A percentile compares a stretch with the other conserved stretches of the same genome.
Evolutionary conservation across 2,888 invertebrate species (phyloP).

Genomic region (Notodonta ziczac): DNA sequence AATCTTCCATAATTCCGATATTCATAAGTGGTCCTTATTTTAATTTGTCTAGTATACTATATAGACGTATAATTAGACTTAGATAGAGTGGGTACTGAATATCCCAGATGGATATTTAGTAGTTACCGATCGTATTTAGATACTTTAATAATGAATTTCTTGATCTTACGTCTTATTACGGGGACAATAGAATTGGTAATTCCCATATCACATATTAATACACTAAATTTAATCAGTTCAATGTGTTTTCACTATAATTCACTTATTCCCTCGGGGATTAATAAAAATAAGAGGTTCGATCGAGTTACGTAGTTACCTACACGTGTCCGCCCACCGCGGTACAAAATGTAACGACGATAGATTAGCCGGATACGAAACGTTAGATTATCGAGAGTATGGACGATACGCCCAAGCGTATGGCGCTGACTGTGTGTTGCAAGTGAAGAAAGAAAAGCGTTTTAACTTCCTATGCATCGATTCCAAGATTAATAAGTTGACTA

Average conservation of each 20-base stretch:
- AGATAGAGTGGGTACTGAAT: too few relatives aligned
- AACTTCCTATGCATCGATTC: not conserved
- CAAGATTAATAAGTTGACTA: too few relatives aligned
- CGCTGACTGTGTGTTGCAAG: constrained; percentile 34
- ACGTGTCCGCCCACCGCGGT: constrained; percentile 61
- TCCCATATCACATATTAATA: not conserved
- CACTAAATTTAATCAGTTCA: constrained; percentile 4
- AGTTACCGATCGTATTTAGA: too few relatives aligned
- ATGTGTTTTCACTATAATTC: constrained; percentile 9
- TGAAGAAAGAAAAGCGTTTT: not conserved
- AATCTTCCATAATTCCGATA: too few relatives aligned
- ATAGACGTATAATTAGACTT: too few relatives aligned
- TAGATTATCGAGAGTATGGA: constrained; percentile 60
- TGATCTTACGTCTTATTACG: too few relatives aligned
- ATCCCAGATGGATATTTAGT: too few relatives aligned
- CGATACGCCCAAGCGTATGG: constrained; percentile 64
- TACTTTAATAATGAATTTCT: too few relatives aligned
- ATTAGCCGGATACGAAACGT: constrained; percentile 69
- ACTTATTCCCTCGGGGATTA: constrained; percentile 23
- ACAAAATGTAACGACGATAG: constrained; percentile 65
- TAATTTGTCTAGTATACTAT: too few relatives aligned
- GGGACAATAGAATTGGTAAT: not conserved
- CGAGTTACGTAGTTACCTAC: constrained; percentile 49
- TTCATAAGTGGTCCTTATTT: too few relatives aligned
- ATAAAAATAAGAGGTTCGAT: constrained; percentile 37